Evolutionary conservation across 2,113 vertebrate genomes (phyloP).

Genomic region (Pao palembangensis): DNA sequence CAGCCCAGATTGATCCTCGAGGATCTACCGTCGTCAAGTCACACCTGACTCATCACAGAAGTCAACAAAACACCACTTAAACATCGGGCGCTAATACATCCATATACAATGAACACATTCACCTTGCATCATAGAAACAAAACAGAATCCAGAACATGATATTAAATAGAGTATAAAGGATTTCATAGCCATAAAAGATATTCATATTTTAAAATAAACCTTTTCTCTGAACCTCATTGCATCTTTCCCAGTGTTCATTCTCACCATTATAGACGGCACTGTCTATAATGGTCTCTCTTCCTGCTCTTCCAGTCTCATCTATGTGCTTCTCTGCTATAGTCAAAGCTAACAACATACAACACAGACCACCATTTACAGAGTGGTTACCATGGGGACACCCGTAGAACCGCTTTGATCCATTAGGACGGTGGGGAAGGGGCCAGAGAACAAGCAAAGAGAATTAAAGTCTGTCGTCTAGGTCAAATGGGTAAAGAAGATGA

Average conservation of each 20-base stretch:
- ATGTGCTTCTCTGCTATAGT: conserved; percentile 37
- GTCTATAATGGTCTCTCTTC: conserved; percentile 11
- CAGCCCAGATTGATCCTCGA: conserved; percentile 24
- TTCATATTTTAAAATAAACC: conserved; percentile 73
- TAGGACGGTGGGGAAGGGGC: conserved; percentile 4
- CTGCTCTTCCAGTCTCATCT: conserved; percentile 20
- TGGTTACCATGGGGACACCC: conserved; percentile 58
- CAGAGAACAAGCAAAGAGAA: conserved; percentile 5
- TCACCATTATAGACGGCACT: conserved; percentile 46
- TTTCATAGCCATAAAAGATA: conserved; percentile 56
- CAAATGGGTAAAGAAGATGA: conserved; percentile 19
- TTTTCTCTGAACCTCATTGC: conserved; percentile 67
- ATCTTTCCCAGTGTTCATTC: conserved; percentile 60
- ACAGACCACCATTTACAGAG: conserved; percentile 64
- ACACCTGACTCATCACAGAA: conserved; percentile 46
- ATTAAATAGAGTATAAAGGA: conserved; percentile 65
- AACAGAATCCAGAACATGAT: conserved; percentile 31
- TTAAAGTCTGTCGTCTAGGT: conserved; percentile 28
- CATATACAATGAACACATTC: conserved; percentile 41
- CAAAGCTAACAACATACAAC: conserved; percentile 45
- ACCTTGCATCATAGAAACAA: conserved; percentile 37
- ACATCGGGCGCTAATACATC: conserved; percentile 63
- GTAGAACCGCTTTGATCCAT: conserved; percentile 51
- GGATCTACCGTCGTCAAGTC: conserved; percentile 37
- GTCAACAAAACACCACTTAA: conserved; percentile 52